Conservation (phyloP, 2,113 vertebrate species). For the Paratilapia polleni region DNA sequence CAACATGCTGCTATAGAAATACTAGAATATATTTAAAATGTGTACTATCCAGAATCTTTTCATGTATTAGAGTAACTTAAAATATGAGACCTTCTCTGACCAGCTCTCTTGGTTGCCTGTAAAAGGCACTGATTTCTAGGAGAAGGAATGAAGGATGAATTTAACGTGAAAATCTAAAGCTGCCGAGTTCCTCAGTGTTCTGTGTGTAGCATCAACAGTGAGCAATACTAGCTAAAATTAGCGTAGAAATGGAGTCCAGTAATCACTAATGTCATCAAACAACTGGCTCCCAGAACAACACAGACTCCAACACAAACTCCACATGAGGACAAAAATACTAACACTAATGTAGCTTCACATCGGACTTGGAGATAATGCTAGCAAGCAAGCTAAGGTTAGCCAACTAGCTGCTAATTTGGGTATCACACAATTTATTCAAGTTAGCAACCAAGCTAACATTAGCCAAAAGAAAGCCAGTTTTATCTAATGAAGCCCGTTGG, state of each 20-base stretch:
- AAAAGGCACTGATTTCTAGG: not conserved
- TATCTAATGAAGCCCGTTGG: too few species aligned
- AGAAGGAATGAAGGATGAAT: not conserved
- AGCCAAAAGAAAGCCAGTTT: too few species aligned
- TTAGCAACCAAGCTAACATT: too few species aligned
- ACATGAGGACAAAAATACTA: too few species aligned
- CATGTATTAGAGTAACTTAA: not conserved
- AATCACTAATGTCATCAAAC: not conserved
- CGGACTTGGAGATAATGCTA: too few species aligned
- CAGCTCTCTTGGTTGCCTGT: not conserved
- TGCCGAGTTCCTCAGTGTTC: not conserved
- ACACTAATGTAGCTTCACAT: not conserved
- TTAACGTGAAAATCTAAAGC: too few species aligned
- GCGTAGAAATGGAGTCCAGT: not conserved
- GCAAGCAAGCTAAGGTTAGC: too few species aligned
- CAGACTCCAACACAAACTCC: not conserved
- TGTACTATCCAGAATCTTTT: not conserved
- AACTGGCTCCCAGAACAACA: not conserved
- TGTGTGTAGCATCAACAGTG: not conserved
- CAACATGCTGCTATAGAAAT: not conserved
- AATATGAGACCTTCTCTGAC: not conserved
- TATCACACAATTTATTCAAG: too few species aligned
- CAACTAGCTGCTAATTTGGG: too few species aligned
- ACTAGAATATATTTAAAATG: constrained; percentile 1
- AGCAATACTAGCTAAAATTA: not conserved